Evolutionary conservation across 2,113 vertebrate species (phyloP).

Genomic region (Hyla sarda): DNA sequence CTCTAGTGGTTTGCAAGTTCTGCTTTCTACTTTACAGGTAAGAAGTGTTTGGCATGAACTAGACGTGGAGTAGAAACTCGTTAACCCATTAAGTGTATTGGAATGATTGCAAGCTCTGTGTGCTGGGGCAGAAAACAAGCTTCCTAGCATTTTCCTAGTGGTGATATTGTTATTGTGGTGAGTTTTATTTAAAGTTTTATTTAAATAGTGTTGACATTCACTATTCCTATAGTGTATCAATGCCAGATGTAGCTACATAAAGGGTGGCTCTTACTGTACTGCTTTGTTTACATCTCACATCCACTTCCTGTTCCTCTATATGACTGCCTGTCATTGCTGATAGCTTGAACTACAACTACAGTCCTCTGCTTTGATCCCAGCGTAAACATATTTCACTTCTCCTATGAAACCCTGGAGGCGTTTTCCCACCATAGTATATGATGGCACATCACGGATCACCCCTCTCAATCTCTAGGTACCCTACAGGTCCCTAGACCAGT

Average conservation of each 20-base stretch:
- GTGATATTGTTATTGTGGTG: not conserved
- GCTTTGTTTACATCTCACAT: not conserved
- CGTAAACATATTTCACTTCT: not conserved
- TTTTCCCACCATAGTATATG: not conserved
- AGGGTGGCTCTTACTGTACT: not conserved
- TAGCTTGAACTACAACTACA: not conserved
- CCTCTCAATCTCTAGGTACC: not conserved
- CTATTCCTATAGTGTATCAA: not conserved
- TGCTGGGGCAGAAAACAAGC: not conserved
- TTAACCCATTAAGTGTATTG: not conserved
- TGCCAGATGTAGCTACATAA: not conserved
- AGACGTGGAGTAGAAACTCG: not conserved
- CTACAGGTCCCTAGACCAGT: not conserved
- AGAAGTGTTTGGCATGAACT: constrained; percentile 62
- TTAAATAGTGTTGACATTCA: not conserved
- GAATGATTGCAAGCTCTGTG: not conserved
- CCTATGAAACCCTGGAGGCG: not conserved
- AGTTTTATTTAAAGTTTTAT: not conserved
- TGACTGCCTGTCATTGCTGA: not conserved
- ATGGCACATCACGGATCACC: not conserved
- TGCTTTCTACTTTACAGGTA: constrained; percentile 91
- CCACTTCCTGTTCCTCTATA: not conserved
- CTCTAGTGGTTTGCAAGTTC: constrained; percentile 85
- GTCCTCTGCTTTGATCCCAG: not conserved
- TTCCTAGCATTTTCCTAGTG: not conserved